Base-by-base conservation (phyloP, 2,797 vertebrate species). In the Pseudochirops corinnae region DNA sequence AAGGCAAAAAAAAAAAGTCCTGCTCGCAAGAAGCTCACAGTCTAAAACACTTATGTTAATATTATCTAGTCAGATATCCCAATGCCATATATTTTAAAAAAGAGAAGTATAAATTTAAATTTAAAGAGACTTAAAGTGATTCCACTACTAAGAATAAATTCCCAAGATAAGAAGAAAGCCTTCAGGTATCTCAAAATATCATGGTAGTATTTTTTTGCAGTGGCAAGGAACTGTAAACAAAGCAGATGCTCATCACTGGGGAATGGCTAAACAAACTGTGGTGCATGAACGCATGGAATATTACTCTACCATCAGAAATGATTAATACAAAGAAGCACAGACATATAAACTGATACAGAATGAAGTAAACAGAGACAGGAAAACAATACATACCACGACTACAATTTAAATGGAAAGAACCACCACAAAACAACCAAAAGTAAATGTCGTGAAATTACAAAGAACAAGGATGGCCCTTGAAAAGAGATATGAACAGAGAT, bases 1-100 rank as follows among this genome's bases (percentile, higher is more conserved):
- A 46, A 26, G 74, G 60, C 60, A 46, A 26, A 74, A 57, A 24
- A 55, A 55, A 24, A 82, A 82, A 82, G 9, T 21, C 18, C 21
- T 82, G 21, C 7, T 82, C 74, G 46, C n/a, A 46, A 82, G 39
- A 46, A 46, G 21, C 10, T 24, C 11, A 26, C 26, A 94, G 92
- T 95, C 94, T 94, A 94, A 97, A 97, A 93, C 16, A 62, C 29
- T 93, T 52, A 94, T 46, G 56, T 91, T 56, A 56, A 94, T 46
- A 55, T 91, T 95, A 95, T 92, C 91, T 39, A 93, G 33, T 92
- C 90, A 94, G 93, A n/a, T 56, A 90, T 97, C 92, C 58, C 96
- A 96, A 95, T 21, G 29, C 91, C n/a, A 93, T 29, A 91, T 4
- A 90, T 58, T 55, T 92, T 97, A 91, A 95, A 95, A 21, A 95